These are phyloP conservation scores for Melinaea marsaeus DNA, from an alignment of 2,888 invertebrate genomes.

Conservation along the genomic window DNA sequence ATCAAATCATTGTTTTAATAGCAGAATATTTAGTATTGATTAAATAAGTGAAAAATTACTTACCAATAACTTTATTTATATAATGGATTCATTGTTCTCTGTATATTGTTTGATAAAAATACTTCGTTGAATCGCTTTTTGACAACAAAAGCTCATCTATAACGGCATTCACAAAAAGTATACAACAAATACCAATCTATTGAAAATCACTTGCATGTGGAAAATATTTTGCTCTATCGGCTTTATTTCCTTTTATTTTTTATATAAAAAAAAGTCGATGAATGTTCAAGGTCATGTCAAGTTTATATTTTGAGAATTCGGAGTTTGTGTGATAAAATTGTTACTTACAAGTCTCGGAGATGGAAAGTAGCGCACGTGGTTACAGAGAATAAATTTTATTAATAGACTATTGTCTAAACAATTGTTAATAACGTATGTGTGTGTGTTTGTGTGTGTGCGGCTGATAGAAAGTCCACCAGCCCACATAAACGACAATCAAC, in stretches of 20 bases:
- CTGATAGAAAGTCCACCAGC: slow-evolving; percentile 14
- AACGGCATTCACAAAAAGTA: slow-evolving; percentile 12
- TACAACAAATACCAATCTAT: slow-evolving; percentile 8
- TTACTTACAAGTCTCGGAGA: slow-evolving; percentile 2
- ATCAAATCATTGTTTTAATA: not conserved
- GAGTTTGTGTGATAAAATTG: not conserved
- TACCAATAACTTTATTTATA: no score
- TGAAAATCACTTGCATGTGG: slow-evolving; percentile 7
- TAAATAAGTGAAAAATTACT: no score
- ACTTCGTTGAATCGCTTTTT: no score
- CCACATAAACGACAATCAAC: slow-evolving; percentile 7
- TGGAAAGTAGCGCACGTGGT: slow-evolving; percentile 23
- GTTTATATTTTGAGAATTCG: not conserved
- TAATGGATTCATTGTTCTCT: no score
- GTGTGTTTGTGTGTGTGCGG: not conserved
- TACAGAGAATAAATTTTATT: slow-evolving; percentile 28
- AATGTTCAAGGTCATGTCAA: slow-evolving; percentile 5
- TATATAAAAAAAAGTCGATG: not conserved
- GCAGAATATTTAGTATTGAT: not conserved
- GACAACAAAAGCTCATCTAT: slow-evolving; percentile 8
- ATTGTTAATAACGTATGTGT: slow-evolving; percentile 14
- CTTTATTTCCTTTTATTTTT: no score
- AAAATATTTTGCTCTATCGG: not conserved
- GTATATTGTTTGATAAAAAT: no score
- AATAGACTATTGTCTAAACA: slow-evolving; percentile 35